phyloP scores from a whole-genome alignment of 2,113 vertebrate genomes.

The Strix aluco region DNA sequence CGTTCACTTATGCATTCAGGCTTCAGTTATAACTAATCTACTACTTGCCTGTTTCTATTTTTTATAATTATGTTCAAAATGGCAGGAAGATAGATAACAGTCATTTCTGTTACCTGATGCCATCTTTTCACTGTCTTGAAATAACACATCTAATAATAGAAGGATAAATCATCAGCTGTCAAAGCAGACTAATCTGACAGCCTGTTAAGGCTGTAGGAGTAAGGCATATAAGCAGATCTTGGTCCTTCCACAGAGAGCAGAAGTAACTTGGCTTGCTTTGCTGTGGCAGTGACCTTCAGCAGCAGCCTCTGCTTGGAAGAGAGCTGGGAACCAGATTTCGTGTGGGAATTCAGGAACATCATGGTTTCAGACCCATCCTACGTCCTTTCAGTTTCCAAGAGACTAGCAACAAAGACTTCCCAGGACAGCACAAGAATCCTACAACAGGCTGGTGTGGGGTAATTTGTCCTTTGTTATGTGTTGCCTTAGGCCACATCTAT shows the following conservation, averaged over 20 bases:
- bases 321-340: not conserved
- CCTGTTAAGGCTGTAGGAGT: not conserved
- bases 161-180: constrained; percentile 7
- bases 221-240: not conserved
- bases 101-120: not conserved
- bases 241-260: not conserved
- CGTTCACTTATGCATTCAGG: not conserved
- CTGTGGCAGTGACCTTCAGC: not conserved
- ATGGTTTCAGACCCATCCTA: not conserved
- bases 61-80: not conserved
- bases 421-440: not conserved
- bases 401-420: not conserved
- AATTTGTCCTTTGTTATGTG: not conserved
- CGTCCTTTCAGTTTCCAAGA: not conserved
- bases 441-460: not conserved
- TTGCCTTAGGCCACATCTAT: not conserved
- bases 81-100: not conserved
- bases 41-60: not conserved
- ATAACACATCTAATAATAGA: not conserved
- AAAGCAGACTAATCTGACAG: not conserved
- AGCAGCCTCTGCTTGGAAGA: not conserved
- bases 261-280: not conserved
- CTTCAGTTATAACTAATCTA: not conserved
- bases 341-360: not conserved
- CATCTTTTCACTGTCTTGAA: constrained; percentile 7